Evolutionary conservation across 2,113 vertebrate species (phyloP).

Genomic region (Chrysochloris asiatica): DNA sequence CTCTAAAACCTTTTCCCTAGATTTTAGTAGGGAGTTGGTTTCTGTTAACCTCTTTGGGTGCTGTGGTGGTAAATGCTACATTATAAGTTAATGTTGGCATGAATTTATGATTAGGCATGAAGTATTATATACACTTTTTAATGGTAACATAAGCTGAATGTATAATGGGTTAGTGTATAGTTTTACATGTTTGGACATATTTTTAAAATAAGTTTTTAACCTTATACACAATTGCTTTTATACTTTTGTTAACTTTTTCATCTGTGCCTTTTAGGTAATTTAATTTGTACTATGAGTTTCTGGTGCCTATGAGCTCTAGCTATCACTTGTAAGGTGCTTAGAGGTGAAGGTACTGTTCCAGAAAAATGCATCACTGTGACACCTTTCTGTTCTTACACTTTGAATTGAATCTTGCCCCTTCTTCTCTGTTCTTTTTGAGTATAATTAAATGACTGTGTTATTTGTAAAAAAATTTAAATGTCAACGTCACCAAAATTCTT

Average conservation of each 20-base stretch:
- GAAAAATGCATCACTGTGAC: slow-evolving; percentile 81
- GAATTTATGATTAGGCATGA: slow-evolving; percentile 64
- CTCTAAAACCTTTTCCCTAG: slow-evolving; percentile 71
- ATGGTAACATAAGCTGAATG: slow-evolving; percentile 68
- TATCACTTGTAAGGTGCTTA: slow-evolving; percentile 83
- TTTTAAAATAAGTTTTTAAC: slow-evolving; percentile 74
- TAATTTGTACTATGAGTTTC: slow-evolving; percentile 81
- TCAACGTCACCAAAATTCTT: slow-evolving; percentile 32
- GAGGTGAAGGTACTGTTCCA: slow-evolving; percentile 83
- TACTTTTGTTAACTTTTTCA: slow-evolving; percentile 81
- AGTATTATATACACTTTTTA: slow-evolving; percentile 61
- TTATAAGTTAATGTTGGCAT: slow-evolving; percentile 79
- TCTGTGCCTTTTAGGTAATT: slow-evolving; percentile 87
- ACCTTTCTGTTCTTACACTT: slow-evolving; percentile 71
- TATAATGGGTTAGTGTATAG: slow-evolving; percentile 73
- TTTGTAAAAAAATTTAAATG: slow-evolving; percentile 47
- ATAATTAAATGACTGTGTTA: slow-evolving; percentile 68
- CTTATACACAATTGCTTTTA: slow-evolving; percentile 77
- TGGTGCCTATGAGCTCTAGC: slow-evolving; percentile 86
- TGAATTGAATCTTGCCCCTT: slow-evolving; percentile 68
- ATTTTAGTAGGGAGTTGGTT: slow-evolving; percentile 78
- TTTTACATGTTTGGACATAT: slow-evolving; percentile 80
- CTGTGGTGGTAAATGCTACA: slow-evolving; percentile 73
- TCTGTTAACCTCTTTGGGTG: slow-evolving; percentile 76
- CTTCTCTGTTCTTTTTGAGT: slow-evolving; percentile 70